These are phyloP conservation scores for Parazoanthus swiftii DNA, from an alignment of 92 coral and sea anemone genomes.

Conservation along the genomic window DNA sequence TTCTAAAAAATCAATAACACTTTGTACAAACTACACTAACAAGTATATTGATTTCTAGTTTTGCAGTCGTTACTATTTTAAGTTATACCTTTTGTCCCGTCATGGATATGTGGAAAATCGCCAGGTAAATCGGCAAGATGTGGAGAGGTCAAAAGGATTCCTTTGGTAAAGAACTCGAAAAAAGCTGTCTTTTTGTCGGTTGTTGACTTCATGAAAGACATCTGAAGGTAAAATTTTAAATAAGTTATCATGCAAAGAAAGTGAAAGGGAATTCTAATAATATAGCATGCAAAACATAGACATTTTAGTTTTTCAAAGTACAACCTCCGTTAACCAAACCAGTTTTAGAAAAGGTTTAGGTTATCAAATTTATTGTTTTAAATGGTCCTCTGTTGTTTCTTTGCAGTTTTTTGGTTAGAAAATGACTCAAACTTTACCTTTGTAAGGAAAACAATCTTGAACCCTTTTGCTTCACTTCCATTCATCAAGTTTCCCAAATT, in stretches of 20 bases:
- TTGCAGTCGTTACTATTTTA: background rate
- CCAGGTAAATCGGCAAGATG: conserved; percentile 49
- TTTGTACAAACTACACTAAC: too few species aligned
- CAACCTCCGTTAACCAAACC: too few species aligned
- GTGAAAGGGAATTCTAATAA: too few species aligned
- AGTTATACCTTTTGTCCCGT: conserved; percentile 66
- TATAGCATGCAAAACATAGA: too few species aligned
- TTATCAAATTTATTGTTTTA: too few species aligned
- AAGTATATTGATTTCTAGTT: background rate
- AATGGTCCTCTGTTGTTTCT: background rate
- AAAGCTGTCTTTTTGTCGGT: conserved; percentile 61
- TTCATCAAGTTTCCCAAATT: conserved; percentile 79
- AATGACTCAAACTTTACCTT: conserved; percentile 49
- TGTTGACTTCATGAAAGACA: conserved; percentile 71
- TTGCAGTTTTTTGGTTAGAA: background rate
- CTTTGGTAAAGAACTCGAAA: conserved; percentile 62
- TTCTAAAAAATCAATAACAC: too few species aligned
- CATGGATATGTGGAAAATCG: conserved; percentile 60
- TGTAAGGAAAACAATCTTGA: conserved; percentile 65
- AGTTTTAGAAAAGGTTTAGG: too few species aligned
- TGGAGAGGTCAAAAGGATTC: conserved; percentile 55
- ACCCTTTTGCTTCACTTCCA: conserved; percentile 63
- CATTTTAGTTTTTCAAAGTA: too few species aligned
- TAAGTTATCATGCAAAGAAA: too few species aligned
- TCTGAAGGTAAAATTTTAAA: conserved; percentile 8